phyloP scores from a whole-genome alignment of 2,797 vertebrate genomes.

The Oreochromis grahami region DNA sequence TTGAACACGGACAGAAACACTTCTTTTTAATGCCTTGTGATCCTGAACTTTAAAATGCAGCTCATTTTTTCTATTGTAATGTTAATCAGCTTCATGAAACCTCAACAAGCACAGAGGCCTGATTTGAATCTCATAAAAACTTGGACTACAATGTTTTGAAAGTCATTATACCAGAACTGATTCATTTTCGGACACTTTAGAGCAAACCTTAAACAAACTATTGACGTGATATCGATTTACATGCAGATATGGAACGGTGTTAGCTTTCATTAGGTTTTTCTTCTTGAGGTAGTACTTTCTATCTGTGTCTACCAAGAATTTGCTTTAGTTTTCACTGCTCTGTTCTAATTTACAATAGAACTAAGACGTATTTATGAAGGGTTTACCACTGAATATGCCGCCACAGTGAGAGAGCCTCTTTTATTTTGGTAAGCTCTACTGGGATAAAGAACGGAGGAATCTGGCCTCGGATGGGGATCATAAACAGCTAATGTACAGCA shows the following conservation, averaged over 20 bases:
- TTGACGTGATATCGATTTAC: neutral
- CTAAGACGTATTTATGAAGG: neutral
- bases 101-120: neutral
- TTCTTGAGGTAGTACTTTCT: neutral
- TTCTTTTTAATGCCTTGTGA: neutral
- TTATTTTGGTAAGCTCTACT: slow-evolving; percentile 23
- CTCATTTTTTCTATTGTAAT: neutral
- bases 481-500: slow-evolving; percentile 54
- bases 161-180: neutral
- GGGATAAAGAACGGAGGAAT: slow-evolving; percentile 46
- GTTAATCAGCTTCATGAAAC: neutral
- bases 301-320: neutral
- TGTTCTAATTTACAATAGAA: slow-evolving; percentile 25
- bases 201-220: neutral
- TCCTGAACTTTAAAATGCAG: neutral
- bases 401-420: neutral
- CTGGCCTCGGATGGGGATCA: slow-evolving; percentile 30
- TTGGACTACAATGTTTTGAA: neutral
- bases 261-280: neutral
- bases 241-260: neutral
- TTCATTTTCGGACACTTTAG: neutral
- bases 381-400: slow-evolving; percentile 20
- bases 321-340: slow-evolving; percentile 11
- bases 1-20: neutral
- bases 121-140: neutral